Evolutionary conservation across 2,797 vertebrate genomes (phyloP).

Genomic region (Coracias cyanogaster): DNA sequence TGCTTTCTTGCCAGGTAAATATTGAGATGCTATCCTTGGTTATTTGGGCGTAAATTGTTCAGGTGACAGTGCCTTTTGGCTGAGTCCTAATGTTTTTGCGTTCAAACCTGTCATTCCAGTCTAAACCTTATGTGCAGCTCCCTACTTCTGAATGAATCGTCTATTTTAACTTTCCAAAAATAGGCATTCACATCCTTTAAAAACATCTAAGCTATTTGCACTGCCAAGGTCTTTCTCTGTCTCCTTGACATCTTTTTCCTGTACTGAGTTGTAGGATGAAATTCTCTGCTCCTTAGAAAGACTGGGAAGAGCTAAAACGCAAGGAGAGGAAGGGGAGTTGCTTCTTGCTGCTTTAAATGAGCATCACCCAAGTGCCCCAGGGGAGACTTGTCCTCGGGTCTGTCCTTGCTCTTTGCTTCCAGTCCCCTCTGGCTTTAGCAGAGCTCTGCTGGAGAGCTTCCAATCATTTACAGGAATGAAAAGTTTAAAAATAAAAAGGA

Average conservation of each 20-base stretch:
- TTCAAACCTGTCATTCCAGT: neutral
- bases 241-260: slow-evolving; percentile 61
- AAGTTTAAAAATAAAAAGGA: slow-evolving; percentile 55
- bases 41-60: neutral
- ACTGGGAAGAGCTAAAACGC: neutral
- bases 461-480: slow-evolving; percentile 64
- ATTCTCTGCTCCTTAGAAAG: neutral
- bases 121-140: neutral
- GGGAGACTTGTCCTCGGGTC: neutral
- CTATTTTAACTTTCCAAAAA: slow-evolving; percentile 51
- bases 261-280: neutral
- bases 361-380: neutral
- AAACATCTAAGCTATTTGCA: slow-evolving; percentile 15
- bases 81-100: neutral
- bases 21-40: neutral
- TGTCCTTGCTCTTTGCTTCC: slow-evolving; percentile 35
- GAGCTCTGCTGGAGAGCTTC: slow-evolving; percentile 32
- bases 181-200: slow-evolving; percentile 59
- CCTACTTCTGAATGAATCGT: neutral
- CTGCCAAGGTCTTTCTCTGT: slow-evolving; percentile 41
- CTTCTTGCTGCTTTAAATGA: neutral
- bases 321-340: slow-evolving; percentile 4
- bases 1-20: neutral
- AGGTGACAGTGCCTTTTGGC: neutral
- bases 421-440: slow-evolving; percentile 21